These are phyloP conservation scores for Gallinago stenura DNA, from an alignment of 2,797 vertebrate species.

Conservation along the genomic window DNA sequence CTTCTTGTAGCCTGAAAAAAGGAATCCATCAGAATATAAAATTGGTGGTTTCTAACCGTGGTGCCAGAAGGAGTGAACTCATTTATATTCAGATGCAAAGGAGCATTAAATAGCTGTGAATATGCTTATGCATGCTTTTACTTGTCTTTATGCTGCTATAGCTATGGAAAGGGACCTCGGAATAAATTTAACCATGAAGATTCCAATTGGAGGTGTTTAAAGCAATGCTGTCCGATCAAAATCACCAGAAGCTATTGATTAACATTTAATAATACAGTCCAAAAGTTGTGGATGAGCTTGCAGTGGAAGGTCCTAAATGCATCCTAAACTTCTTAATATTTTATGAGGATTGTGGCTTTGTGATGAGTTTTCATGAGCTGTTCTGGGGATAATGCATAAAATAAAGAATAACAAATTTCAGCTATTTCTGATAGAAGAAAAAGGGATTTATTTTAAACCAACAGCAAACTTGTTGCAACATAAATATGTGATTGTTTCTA, in stretches of 20 bases:
- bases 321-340: not conserved
- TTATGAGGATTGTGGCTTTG: not conserved
- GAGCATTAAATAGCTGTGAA: not conserved
- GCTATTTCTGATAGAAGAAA: not conserved
- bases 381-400: not conserved
- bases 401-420: not conserved
- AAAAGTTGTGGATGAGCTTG: not conserved
- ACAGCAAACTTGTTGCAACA: not conserved
- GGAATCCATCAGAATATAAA: not conserved
- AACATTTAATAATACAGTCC: not conserved
- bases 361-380: not conserved
- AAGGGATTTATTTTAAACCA: not conserved
- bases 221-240: not conserved
- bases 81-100: not conserved
- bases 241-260: not conserved
- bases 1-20: not conserved
- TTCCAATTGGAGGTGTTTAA: not conserved
- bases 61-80: not conserved
- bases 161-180: not conserved
- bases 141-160: not conserved
- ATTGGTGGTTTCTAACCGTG: not conserved
- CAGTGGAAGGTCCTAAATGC: not conserved
- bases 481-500: not conserved
- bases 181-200: not conserved
- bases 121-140: not conserved